phyloP scores from a whole-genome alignment of 64 coral and sea anemone species.

The Porites lutea region DNA sequence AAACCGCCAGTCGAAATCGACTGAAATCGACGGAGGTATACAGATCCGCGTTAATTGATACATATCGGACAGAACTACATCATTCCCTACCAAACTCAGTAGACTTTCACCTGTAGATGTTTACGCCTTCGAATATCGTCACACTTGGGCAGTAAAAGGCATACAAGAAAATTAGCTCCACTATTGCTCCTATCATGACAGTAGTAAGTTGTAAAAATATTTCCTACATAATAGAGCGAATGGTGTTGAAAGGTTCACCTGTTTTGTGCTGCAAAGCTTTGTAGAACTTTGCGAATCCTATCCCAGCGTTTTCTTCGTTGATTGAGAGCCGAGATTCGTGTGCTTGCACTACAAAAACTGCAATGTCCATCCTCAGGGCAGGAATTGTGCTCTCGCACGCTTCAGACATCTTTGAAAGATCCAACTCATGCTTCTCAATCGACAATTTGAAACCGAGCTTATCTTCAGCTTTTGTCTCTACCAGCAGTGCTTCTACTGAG shows the following conservation, averaged over 20 bases:
- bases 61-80: too few species aligned
- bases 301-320: constrained; percentile 62
- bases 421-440: constrained; percentile 45
- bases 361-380: neutral
- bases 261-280: constrained; percentile 39
- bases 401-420: constrained; percentile 54
- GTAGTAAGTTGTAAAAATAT: too few species aligned
- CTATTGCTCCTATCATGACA: too few species aligned
- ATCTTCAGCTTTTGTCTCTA: neutral
- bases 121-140: too few species aligned
- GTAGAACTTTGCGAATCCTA: constrained; percentile 70
- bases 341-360: constrained; percentile 81
- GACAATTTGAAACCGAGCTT: neutral
- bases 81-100: too few species aligned
- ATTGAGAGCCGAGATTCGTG: constrained; percentile 64
- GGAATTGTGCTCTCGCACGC: neutral
- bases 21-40: too few species aligned
- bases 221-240: too few species aligned
- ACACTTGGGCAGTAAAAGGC: too few species aligned
- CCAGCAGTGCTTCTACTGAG: constrained; percentile 17
- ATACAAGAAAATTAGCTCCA: too few species aligned
- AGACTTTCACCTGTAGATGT: too few species aligned
- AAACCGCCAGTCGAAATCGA: too few species aligned
- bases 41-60: too few species aligned
- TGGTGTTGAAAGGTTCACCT: constrained; percentile 1